A percentile compares a stretch with the other conserved stretches of the same genome.
Conservation (phyloP, 2,113 vertebrate species). For the Petrocephalus zakoni region DNA sequence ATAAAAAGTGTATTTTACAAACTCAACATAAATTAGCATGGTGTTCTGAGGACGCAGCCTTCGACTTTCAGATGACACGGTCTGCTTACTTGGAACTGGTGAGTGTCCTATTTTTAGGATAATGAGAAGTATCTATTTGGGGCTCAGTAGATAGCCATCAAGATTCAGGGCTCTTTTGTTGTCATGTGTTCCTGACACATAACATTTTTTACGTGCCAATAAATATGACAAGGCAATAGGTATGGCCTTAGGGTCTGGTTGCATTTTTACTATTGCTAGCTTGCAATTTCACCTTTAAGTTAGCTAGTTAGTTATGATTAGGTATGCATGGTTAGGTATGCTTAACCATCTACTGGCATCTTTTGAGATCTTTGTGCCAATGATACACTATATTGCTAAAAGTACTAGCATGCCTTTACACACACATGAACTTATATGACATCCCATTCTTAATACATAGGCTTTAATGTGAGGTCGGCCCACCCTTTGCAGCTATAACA, state of each 20-base stretch:
- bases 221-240: neutral
- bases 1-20: neutral
- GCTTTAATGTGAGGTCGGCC: too few relatives aligned
- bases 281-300: neutral
- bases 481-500: too few relatives aligned
- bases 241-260: neutral
- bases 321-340: too few relatives aligned
- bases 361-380: neutral
- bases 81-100: neutral
- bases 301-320: neutral
- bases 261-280: neutral
- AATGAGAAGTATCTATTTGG: neutral
- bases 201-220: neutral
- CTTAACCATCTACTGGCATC: neutral
- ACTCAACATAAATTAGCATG: neutral
- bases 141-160: neutral
- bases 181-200: too few relatives aligned
- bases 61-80: neutral
- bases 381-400: neutral
- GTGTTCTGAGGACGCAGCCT: neutral
- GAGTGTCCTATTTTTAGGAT: neutral
- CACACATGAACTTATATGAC: too few relatives aligned
- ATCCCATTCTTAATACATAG: too few relatives aligned
- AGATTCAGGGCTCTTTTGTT: neutral
- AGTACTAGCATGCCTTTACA: too few relatives aligned